phyloP scores from a whole-genome alignment of 2,113 vertebrate genomes.

The Plotosus lineatus region DNA sequence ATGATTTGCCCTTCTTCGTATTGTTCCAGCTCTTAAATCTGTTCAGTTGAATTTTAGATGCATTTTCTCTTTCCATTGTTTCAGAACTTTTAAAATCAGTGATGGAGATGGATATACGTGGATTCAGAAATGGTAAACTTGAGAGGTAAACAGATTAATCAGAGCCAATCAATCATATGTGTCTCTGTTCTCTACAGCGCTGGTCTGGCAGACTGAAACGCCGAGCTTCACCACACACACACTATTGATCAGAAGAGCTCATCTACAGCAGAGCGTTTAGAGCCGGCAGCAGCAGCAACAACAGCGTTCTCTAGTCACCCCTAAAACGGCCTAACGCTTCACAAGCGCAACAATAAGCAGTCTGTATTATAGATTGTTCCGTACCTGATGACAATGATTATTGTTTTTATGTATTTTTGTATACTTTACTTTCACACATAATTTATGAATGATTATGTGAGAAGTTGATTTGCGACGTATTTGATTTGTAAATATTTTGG shows the following conservation, averaged over 20 bases:
- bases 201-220: conserved; percentile 20
- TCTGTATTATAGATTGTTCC: background rate
- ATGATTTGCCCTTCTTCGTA: background rate
- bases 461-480: background rate
- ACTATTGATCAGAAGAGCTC: conserved; percentile 38
- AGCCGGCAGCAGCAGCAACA: conserved; percentile 18
- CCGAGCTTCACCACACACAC: conserved; percentile 24
- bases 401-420: background rate
- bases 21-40: background rate
- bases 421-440: background rate
- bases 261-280: conserved; percentile 10
- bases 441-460: background rate
- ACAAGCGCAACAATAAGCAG: background rate
- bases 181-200: conserved; percentile 9
- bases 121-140: conserved; percentile 1
- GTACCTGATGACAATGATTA: background rate
- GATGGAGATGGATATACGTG: background rate
- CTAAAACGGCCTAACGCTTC: background rate
- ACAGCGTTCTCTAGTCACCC: background rate
- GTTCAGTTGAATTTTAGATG: background rate
- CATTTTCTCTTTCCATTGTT: background rate
- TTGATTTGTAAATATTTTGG: background rate
- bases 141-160: conserved; percentile 20
- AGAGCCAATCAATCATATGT: conserved; percentile 10
- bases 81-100: background rate